Evolutionary conservation across 2,888 invertebrate genomes (phyloP).

Genomic region (Agrochola circellaris): DNA sequence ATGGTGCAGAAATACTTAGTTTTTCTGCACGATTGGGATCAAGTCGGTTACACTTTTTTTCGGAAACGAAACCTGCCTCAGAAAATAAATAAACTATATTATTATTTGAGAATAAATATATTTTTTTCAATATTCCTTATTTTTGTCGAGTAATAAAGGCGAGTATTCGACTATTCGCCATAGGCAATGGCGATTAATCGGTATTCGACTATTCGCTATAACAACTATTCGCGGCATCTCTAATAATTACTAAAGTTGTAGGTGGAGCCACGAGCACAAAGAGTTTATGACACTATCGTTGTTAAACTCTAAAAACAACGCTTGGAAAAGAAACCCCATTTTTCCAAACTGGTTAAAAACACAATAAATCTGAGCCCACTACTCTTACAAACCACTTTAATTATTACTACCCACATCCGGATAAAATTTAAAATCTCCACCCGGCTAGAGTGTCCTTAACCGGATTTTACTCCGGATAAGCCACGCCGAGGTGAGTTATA

Average conservation of each 20-base stretch:
- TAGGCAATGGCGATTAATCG: no score
- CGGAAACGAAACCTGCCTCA: no score
- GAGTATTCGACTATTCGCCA: no score
- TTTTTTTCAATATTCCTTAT: no score
- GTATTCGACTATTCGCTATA: no score
- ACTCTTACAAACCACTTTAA: constrained; percentile 51
- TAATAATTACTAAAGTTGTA: not conserved
- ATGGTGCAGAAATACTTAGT: no score
- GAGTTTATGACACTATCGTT: not conserved
- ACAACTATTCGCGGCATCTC: no score
- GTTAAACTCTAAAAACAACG: not conserved
- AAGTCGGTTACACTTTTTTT: no score
- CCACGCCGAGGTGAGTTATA: constrained; percentile 39
- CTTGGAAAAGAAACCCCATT: not conserved
- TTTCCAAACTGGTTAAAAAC: not conserved
- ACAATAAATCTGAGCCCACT: constrained; percentile 36
- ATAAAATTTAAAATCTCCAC: constrained; percentile 38
- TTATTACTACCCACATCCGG: constrained; percentile 50
- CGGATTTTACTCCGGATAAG: constrained; percentile 43
- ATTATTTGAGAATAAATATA: no score
- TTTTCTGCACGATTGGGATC: no score
- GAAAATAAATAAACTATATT: no score
- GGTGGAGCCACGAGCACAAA: not conserved
- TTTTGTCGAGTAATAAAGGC: no score
- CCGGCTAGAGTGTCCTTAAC: constrained; percentile 52